Base-by-base conservation (phyloP, 1,140 invertebrate genomes). In the Scaptomyza montana region DNA sequence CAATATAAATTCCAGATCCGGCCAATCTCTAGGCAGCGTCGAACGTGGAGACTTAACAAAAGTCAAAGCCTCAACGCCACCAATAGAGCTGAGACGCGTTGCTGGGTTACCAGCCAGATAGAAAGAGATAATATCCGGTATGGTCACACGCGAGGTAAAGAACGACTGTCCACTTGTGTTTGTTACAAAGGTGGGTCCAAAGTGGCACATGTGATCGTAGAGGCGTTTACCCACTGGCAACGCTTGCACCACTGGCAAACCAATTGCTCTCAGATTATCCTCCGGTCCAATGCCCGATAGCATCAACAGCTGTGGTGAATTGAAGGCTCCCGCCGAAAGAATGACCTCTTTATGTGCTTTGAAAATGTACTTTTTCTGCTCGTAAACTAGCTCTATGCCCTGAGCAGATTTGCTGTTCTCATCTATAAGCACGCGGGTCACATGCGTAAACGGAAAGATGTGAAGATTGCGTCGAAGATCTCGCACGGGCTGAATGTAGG, bases 281-380 rank as follows among this genome's bases (percentile, higher is more conserved):
- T 92, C 94, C 9, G 96, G 96, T 1, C 96, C 97, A 6, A 97
- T 93, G 0, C 97, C 97, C 1, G 95, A 96, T 0, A 97, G 92
- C 95, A 97, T 96, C 28, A 98, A 91, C 7, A 98, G 76, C 91
- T 97, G 96, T 0, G 96, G 96, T 1, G 96, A 95, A 86, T 96
- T 96, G 39, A 97, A 94, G 0, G 96, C 93, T 0, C 96, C 97
- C 8, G 95, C 96, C 39, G 95, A 94, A 7, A 95, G 51, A 39
- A 95, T 95, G 0, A 95, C 93, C 91, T 96, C 96, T 76, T 94
- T 95, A n/a, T 89, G 92, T 0, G 94, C 95, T 61, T 92, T 92
- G 5, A 94, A 93, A 39, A 89, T 90, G 55, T 92, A 93, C 2
- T 71, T 55, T 28, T 82, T 90, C 30, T 92, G 92, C 36, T 93